These are phyloP conservation scores for Aphidius colemani DNA, from an alignment of 2,888 invertebrate genomes.

Conservation along the genomic window DNA sequence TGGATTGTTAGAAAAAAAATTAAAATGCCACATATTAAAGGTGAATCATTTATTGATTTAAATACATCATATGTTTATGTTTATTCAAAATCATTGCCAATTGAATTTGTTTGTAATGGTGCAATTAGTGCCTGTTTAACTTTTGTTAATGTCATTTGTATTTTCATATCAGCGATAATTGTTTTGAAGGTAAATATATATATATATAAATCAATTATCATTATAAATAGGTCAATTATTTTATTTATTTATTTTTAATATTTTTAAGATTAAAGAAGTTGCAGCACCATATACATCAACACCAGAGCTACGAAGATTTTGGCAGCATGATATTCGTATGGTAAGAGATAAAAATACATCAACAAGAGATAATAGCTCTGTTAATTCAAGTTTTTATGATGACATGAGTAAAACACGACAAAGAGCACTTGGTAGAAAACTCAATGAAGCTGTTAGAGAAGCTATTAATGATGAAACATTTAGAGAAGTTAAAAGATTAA, in stretches of 20 bases:
- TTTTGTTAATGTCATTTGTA: constrained; percentile 81
- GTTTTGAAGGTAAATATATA: constrained; percentile 67
- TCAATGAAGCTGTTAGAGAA: constrained; percentile 71
- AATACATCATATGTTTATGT: constrained; percentile 70
- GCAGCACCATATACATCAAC: constrained; percentile 80
- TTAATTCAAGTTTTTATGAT: constrained; percentile 63
- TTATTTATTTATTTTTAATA: too few species aligned
- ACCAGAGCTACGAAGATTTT: constrained; percentile 71
- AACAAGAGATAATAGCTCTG: constrained; percentile 46
- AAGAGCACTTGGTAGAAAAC: constrained; percentile 65
- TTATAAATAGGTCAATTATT: too few species aligned
- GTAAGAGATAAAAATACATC: constrained; percentile 66
- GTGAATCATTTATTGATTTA: constrained; percentile 66
- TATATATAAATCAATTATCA: not conserved
- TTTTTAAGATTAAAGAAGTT: constrained; percentile 75
- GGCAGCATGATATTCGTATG: constrained; percentile 80
- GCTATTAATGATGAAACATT: constrained; percentile 72
- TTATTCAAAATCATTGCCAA: constrained; percentile 76
- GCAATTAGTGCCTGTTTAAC: constrained; percentile 80
- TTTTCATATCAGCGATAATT: constrained; percentile 79
- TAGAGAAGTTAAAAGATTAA: constrained; percentile 73
- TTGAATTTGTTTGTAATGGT: constrained; percentile 79
- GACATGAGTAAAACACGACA: constrained; percentile 57
- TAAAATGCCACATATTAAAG: constrained; percentile 73
- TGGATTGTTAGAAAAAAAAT: constrained; percentile 72